phyloP scores from a whole-genome alignment of 2,113 vertebrate genomes.

The Pionites leucogaster region DNA sequence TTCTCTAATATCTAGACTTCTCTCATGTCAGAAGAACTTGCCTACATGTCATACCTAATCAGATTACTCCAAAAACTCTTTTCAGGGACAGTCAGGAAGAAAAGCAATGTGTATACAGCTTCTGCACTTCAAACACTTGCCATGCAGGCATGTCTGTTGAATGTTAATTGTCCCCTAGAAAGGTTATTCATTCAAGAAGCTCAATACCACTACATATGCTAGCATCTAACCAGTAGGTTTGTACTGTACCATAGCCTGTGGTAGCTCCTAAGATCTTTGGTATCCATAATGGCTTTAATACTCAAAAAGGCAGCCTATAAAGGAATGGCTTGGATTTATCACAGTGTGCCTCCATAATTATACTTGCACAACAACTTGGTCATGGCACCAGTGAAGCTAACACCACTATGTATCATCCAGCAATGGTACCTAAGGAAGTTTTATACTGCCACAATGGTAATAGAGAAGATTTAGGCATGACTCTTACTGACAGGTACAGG shows the following conservation, averaged over 20 bases:
- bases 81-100: background rate
- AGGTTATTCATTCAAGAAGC: background rate
- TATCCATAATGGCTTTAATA: background rate
- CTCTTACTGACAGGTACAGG: background rate
- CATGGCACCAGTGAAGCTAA: background rate
- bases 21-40: background rate
- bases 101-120: background rate
- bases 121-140: background rate
- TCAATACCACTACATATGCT: background rate
- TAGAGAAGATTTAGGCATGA: background rate
- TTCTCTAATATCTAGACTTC: background rate
- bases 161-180: background rate
- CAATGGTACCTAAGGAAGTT: background rate
- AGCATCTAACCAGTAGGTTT: background rate
- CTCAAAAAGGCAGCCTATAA: background rate
- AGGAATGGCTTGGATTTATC: background rate
- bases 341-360: too few species aligned
- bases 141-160: background rate
- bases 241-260: background rate
- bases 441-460: background rate
- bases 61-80: background rate
- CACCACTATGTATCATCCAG: background rate
- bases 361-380: background rate
- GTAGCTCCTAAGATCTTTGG: background rate
- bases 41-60: background rate